Evolutionary conservation across 2,888 invertebrate species (phyloP), one percentile per base, ranked within the genome.

Genomic region (Eupithecia subfuscata): DNA sequence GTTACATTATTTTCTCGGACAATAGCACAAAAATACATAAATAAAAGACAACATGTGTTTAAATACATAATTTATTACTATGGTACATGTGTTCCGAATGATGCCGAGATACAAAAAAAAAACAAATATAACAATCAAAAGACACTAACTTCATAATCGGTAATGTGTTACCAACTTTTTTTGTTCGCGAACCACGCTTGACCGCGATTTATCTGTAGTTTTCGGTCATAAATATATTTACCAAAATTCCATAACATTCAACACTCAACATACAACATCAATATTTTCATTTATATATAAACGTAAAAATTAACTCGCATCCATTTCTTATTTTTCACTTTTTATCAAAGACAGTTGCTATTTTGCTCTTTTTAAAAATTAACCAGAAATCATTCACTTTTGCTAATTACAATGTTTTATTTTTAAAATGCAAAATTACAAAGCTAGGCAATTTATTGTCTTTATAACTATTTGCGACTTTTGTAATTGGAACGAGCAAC

Each of bases 61-160:
- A 93, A 94, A 94, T 94, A 95, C 93, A 94, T 95, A 94, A 95
- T 95, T 95, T 94, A 94, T 94, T 94, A 89, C 91, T 94, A 94
- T 94, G 91, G 92, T 94, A 94, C 94, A 92, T 88, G 87, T 90
- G 90, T 90, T 86, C 86, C 87, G 88, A 92, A 93, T 92, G 93
- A 92, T 92, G 89, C 89, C 85, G 85, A 81, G 84, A 86, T 78
- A 78, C 84, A 86, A 83, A 83, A 82, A 48, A n/a, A 84, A 84
- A 79, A 80, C 77, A 74, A 75, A 81, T 72, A 75, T 76, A 78
- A 78, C 77, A 80, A 75, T 76, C 75, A 52, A 71, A 75, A 75
- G 84, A 85, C 83, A 43, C 43, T 68, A 68, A 68, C 84, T 85
- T 83, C 84, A 85, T 82, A 84, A 84, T 82, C 37, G 71, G 73